These are phyloP conservation scores for Drosophila pseudoobscura DNA, from an alignment of 1,140 invertebrate species.

Conservation along the genomic window DNA sequence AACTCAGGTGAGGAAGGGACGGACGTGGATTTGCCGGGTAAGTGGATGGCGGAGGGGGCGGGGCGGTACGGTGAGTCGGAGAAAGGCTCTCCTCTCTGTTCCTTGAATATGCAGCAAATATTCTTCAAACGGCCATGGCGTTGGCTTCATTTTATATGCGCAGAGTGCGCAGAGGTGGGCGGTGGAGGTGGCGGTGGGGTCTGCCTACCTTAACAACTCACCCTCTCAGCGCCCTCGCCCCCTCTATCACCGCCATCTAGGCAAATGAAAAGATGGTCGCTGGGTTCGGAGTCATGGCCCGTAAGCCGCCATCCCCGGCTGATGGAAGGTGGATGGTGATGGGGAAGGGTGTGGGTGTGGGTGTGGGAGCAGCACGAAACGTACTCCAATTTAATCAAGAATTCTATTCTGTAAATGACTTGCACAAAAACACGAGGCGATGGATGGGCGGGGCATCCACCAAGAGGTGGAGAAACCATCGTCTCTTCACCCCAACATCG, in stretches of 20 bases:
- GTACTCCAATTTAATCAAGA: constrained; percentile 81
- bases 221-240: not conserved
- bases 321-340: not conserved
- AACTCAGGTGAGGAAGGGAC: constrained; percentile 60
- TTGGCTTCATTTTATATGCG: constrained; percentile 65
- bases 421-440: constrained; percentile 69
- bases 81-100: constrained; percentile 18
- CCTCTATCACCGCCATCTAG: constrained; percentile 33
- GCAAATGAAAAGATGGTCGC: constrained; percentile 64
- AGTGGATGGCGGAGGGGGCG: constrained; percentile 2
- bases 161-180: constrained; percentile 18
- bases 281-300: constrained; percentile 17
- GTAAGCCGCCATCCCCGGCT: constrained; percentile 49
- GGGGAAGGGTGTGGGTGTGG: not conserved
- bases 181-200: constrained; percentile 13
- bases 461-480: constrained; percentile 1
- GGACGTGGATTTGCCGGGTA: constrained; percentile 56
- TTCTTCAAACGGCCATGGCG: constrained; percentile 64
- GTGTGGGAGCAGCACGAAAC: constrained; percentile 58
- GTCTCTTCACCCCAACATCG: constrained; percentile 17
- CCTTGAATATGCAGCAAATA: constrained; percentile 80
- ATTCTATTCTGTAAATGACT: constrained; percentile 81
- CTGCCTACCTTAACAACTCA: constrained; percentile 55
- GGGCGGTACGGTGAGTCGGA: not conserved
- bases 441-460: constrained; percentile 30